These are phyloP conservation scores for Echinarachnius parma DNA, from an alignment of 53 echinoderm and acorn worm genomes.

Conservation along the genomic window DNA sequence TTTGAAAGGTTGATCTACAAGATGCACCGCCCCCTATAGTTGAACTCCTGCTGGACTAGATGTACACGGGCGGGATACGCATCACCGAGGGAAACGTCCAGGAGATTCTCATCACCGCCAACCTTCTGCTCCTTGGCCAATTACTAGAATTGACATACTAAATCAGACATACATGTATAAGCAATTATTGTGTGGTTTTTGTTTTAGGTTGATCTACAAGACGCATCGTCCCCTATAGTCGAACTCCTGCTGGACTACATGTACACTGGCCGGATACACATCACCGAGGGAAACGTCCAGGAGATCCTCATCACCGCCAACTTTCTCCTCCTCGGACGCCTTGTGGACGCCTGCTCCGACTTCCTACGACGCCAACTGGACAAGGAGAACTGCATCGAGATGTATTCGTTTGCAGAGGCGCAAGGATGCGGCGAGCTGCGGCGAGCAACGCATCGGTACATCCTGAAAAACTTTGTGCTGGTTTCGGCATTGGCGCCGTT, in stretches of 20 bases:
- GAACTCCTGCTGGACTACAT: constrained; percentile 55
- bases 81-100: constrained; percentile 67
- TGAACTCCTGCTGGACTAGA: constrained; percentile 50
- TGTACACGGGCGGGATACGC: constrained; percentile 63
- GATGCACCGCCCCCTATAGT: constrained; percentile 53
- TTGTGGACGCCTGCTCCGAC: constrained; percentile 65
- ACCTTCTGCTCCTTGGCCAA: constrained; percentile 58
- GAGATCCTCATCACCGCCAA: constrained; percentile 64
- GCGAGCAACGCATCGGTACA: constrained; percentile 46
- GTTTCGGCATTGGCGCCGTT: constrained; percentile 49
- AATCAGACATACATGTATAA: neutral
- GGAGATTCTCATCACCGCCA: constrained; percentile 62
- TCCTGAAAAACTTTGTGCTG: constrained; percentile 45
- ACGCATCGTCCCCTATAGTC: constrained; percentile 48
- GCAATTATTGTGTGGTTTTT: neutral
- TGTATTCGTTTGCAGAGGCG: constrained; percentile 62
- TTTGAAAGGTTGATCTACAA: constrained; percentile 18
- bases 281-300: constrained; percentile 64
- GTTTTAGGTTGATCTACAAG: constrained; percentile 29
- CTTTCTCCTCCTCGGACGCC: constrained; percentile 59
- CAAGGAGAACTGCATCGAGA: constrained; percentile 66
- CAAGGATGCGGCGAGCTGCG: constrained; percentile 58
- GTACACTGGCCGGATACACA: constrained; percentile 63
- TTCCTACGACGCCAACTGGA: constrained; percentile 64
- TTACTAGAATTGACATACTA: constrained; percentile 6